Evolutionary conservation across 2,888 invertebrate species (phyloP).

Genomic region (Archips xylosteana): DNA sequence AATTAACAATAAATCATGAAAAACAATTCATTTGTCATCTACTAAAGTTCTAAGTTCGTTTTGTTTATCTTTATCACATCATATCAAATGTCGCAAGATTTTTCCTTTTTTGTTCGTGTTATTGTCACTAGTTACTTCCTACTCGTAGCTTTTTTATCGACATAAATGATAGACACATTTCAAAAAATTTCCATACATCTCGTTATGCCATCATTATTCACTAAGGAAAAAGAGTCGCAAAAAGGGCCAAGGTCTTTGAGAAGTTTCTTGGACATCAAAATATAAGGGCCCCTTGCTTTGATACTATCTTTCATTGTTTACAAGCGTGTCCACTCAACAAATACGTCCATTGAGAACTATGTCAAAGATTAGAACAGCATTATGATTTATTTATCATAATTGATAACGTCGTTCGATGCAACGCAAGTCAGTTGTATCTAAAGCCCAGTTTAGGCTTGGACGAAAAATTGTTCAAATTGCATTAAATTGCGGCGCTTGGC

Average conservation of each 20-base stretch:
- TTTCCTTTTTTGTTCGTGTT: too few species aligned
- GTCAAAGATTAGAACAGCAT: conserved; percentile 22
- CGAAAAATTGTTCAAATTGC: too few species aligned
- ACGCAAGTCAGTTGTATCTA: not conserved
- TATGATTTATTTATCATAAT: conserved; percentile 1
- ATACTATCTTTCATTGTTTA: conserved; percentile 25
- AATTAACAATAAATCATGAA: too few species aligned
- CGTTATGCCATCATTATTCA: not conserved
- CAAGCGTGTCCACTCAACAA: conserved; percentile 11
- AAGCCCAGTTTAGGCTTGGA: too few species aligned
- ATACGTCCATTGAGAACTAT: conserved; percentile 7
- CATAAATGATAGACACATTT: not conserved
- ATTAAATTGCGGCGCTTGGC: too few species aligned
- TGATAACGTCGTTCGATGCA: not conserved
- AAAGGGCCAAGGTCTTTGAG: conserved; percentile 31
- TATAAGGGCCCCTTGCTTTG: conserved; percentile 8
- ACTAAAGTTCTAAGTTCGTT: too few species aligned
- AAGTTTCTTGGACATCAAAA: conserved; percentile 17
- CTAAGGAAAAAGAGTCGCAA: conserved; percentile 20
- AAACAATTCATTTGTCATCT: too few species aligned
- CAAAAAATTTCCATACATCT: not conserved
- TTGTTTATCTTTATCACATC: too few species aligned
- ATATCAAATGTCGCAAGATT: too few species aligned
- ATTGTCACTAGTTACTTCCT: not conserved
- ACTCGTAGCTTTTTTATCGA: not conserved